Base-by-base conservation (phyloP, 1,140 invertebrate genomes). In the Drosophila nigromelanica region DNA sequence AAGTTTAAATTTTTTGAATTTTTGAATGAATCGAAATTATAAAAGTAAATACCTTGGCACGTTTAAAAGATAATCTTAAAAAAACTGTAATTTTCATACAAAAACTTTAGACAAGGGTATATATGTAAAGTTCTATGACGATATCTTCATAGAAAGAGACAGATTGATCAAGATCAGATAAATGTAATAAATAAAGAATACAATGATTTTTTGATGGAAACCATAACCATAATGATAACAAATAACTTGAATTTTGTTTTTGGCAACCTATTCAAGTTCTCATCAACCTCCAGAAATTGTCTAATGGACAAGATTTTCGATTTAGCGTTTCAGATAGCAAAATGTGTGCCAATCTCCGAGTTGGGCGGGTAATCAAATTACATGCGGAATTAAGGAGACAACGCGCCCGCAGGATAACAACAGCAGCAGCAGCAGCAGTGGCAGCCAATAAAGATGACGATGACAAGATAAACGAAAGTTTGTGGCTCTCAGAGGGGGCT, bases 381-480 rank as follows among this genome's bases (percentile, higher is more conserved):
- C 78, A 78, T 62, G 74, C 50, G 51, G 52, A 69, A 82, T 79
- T 87, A 87, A 82, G 82, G 76, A 58, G 45, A 73, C 33, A 50
- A 40, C 12, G 76, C 67, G 78, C 83, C 83, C 83, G 83, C 76
- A 87, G 83, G 62, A 87, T 66, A 64, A 78, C 64, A 76, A 77
- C 80, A 42, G n/a, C 40, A 54, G 7, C 35, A 40, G 37, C 50
- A 47, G 47, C 54, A 47, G 37, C 54, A 59, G 64, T 21, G 61
- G 80, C 73, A 79, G 76, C 83, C 83, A 87, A 87, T 89, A 87
- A 89, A 87, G 82, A 87, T 87, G 72, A 68, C 72, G 76, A 68
- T 79, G 83, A 89, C 68, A 82, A 76, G 79, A 87, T 82, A 85
- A 85, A 78, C 80, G 80, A 56, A 70, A 70, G 69, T 68, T 64